Evolutionary conservation across 2,888 invertebrate species (phyloP).

Genomic region (Cephus nigrinus): DNA sequence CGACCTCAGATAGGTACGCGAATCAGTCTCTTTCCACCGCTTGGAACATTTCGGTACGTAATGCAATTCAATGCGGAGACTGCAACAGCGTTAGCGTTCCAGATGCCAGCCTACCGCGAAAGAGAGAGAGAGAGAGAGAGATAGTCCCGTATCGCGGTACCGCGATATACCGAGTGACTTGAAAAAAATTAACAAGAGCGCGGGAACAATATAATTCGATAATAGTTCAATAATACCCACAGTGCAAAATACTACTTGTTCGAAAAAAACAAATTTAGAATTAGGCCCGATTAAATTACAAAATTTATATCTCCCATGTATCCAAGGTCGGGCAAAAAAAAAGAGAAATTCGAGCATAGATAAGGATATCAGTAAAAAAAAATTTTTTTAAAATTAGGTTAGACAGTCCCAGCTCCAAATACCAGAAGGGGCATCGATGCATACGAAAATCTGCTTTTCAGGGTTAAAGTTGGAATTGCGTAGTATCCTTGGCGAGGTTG

Average conservation of each 20-base stretch:
- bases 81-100: background rate
- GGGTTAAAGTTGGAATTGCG: constrained; percentile 45
- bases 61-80: background rate
- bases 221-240: background rate
- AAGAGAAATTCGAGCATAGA: background rate
- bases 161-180: background rate
- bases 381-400: too few species aligned
- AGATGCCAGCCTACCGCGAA: background rate
- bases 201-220: background rate
- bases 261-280: background rate
- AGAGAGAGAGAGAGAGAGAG: background rate
- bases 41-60: background rate
- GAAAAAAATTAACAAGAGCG: background rate
- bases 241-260: background rate
- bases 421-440: background rate
- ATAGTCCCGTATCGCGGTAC: background rate
- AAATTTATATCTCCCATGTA: too few species aligned
- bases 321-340: too few species aligned
- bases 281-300: background rate
- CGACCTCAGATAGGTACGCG: constrained; percentile 38
- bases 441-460: background rate
- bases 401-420: background rate
- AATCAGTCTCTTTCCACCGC: constrained; percentile 23
- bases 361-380: background rate
- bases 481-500: constrained; percentile 29